phyloP scores from a whole-genome alignment of 2,888 invertebrate genomes.

The Melinaea menophilus region DNA sequence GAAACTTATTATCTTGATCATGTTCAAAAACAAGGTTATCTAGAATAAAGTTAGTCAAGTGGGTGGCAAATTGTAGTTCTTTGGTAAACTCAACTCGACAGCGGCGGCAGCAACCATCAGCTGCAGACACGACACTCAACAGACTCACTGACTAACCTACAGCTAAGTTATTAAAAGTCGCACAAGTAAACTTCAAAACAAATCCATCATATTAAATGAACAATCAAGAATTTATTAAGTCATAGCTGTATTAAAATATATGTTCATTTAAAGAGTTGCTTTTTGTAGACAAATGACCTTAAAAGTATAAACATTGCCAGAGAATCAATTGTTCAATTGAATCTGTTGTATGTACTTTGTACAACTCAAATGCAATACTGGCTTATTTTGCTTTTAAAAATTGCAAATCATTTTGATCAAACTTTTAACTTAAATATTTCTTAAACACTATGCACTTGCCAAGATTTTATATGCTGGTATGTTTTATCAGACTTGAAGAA shows the following conservation, averaged over 20 bases:
- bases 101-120: constrained; percentile 1
- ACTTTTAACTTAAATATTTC: constrained; percentile 12
- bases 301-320: constrained; percentile 28
- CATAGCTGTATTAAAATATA: too few species aligned
- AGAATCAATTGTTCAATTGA: constrained; percentile 12
- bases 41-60: neutral
- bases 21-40: neutral
- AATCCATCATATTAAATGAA: neutral
- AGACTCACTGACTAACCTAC: neutral
- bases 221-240: neutral
- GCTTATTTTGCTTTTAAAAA: constrained; percentile 51
- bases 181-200: neutral
- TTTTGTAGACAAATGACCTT: constrained; percentile 12
- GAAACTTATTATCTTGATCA: neutral
- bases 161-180: neutral
- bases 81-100: neutral
- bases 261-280: too few species aligned
- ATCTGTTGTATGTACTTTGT: constrained; percentile 28
- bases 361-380: constrained; percentile 44
- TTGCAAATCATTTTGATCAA: constrained; percentile 29
- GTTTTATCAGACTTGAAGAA: constrained; percentile 6
- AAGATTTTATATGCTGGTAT: constrained; percentile 9
- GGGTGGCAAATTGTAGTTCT: constrained; percentile 2
- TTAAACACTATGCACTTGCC: constrained; percentile 3
- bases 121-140: neutral